Percentiles rank a stretch among this genome's conserved stretches.
These are phyloP conservation scores for Littorina saxatilis DNA, from an alignment of 1,140 invertebrate species.

Conservation along the genomic window DNA sequence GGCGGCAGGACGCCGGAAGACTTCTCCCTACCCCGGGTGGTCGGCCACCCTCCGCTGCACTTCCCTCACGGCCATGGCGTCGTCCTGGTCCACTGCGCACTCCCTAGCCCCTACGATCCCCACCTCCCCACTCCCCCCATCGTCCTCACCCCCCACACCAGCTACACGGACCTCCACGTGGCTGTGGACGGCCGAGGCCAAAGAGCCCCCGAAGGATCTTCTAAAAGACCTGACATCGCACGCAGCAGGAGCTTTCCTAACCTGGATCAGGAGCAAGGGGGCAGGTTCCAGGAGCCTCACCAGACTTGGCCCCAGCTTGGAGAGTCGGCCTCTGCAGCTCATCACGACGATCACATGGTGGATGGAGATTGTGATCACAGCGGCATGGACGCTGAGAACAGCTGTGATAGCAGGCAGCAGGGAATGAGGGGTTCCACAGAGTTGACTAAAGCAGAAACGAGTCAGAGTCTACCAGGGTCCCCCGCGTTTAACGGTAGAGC, in stretches of 20 bases:
- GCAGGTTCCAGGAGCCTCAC: background rate
- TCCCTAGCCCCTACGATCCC: conserved; percentile 17
- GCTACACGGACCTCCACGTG: background rate
- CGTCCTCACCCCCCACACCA: conserved; percentile 27
- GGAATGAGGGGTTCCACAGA: background rate
- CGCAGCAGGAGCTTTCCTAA: background rate
- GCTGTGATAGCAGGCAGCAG: background rate
- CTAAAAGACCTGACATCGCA: background rate
- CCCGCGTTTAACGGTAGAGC: background rate
- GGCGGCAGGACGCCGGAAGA: background rate
- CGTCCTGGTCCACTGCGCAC: background rate
- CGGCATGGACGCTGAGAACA: background rate
- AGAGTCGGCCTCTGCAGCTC: background rate
- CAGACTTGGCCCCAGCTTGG: background rate
- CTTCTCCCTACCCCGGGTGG: conserved; percentile 2
- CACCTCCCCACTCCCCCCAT: conserved; percentile 30
- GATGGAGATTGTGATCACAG: too few relatives aligned
- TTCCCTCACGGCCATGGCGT: conserved; percentile 18
- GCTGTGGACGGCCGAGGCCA: background rate
- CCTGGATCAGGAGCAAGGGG: background rate
- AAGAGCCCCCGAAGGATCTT: background rate
- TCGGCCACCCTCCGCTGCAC: conserved; percentile 1
- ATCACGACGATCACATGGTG: too few relatives aligned
- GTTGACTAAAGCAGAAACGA: background rate
- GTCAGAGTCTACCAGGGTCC: background rate